These are phyloP conservation scores for Cotesia vestalis DNA, from an alignment of 1,140 invertebrate species.

Conservation along the genomic window DNA sequence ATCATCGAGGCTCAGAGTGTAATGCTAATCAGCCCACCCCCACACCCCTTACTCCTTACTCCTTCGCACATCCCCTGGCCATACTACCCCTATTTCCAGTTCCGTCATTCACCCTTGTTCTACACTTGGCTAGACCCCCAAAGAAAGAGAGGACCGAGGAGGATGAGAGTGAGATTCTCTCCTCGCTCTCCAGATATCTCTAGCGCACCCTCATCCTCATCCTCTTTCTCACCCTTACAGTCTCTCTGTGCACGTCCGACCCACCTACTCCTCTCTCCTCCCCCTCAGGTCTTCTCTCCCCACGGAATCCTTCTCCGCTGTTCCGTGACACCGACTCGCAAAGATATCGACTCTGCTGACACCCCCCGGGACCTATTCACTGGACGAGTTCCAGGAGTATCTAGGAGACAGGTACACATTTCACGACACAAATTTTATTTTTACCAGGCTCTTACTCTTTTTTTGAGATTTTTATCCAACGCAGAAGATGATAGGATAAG, in stretches of 20 bases:
- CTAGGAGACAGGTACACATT: slow-evolving; percentile 32
- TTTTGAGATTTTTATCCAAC: neutral
- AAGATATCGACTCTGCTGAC: slow-evolving; percentile 62
- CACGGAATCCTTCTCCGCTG: slow-evolving; percentile 41
- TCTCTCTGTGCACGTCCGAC: slow-evolving; percentile 37
- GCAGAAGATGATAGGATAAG: no score
- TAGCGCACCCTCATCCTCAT: slow-evolving; percentile 37
- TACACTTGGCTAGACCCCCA: slow-evolving; percentile 33
- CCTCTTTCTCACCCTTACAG: slow-evolving; percentile 39
- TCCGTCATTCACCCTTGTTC: slow-evolving; percentile 27
- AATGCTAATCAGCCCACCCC: slow-evolving; percentile 65
- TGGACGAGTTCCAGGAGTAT: slow-evolving; percentile 24
- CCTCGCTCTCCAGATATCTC: slow-evolving; percentile 2
- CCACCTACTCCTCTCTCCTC: slow-evolving; percentile 13
- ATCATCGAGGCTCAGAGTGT: slow-evolving; percentile 66
- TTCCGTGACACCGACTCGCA: slow-evolving; percentile 58
- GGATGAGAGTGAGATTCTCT: neutral
- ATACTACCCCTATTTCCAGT: slow-evolving; percentile 37
- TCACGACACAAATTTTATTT: slow-evolving; percentile 13
- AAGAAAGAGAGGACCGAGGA: no score
- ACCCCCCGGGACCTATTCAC: slow-evolving; percentile 43
- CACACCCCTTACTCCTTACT: slow-evolving; percentile 50
- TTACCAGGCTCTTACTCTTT: neutral
- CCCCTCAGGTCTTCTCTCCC: neutral
- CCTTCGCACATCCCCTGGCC: slow-evolving; percentile 37